Evolutionary conservation across 2,797 vertebrate species (phyloP).

Genomic region (Emydoidea blandingii): DNA sequence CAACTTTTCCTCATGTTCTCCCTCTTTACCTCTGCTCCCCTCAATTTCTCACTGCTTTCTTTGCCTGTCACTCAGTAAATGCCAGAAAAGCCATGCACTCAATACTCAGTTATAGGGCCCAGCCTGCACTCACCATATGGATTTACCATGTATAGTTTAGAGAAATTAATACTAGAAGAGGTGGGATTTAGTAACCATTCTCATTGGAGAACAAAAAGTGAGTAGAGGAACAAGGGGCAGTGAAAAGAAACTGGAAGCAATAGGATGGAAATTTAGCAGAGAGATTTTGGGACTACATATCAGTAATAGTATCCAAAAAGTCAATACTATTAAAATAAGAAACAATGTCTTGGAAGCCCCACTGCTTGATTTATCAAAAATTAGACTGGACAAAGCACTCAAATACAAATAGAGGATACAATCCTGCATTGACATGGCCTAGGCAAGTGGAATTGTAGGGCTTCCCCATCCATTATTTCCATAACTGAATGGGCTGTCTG

Average conservation of each 20-base stretch:
- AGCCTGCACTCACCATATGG: fast-evolving
- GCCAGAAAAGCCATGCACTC: not conserved
- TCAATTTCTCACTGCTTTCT: not conserved
- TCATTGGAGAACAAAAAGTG: not conserved
- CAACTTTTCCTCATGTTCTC: not conserved
- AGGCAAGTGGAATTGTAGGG: not conserved
- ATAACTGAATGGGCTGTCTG: conserved; percentile 20
- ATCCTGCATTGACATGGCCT: not conserved
- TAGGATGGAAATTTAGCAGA: not conserved
- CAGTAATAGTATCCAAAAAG: not conserved
- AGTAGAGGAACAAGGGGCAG: not conserved
- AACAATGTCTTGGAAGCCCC: conserved; percentile 35
- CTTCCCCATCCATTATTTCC: conserved; percentile 25
- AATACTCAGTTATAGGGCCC: not conserved
- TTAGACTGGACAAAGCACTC: conserved; percentile 31
- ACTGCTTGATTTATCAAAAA: conserved; percentile 32
- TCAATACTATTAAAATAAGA: not conserved
- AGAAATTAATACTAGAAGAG: not conserved
- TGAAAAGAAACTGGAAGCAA: not conserved
- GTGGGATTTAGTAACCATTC: not conserved
- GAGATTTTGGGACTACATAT: not conserved
- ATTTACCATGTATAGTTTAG: not conserved
- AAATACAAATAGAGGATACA: not conserved
- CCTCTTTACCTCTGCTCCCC: not conserved
- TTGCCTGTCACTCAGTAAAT: not conserved